Base-by-base conservation (phyloP, 2,113 vertebrate species). In the Nyctibius bracteatus region DNA sequence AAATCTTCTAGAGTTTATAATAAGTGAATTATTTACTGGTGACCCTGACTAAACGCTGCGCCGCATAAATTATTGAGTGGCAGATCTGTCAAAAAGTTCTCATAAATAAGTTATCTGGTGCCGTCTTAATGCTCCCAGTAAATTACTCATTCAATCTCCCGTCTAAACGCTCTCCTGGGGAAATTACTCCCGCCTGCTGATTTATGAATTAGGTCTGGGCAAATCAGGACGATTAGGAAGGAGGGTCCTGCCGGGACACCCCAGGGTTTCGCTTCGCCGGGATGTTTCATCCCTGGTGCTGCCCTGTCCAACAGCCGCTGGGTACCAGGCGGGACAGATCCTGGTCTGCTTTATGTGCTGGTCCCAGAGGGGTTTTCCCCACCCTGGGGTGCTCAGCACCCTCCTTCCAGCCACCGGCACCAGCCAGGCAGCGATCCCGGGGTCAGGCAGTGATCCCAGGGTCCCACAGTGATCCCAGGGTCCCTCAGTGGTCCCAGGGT, bases 11-110 rank as follows among this genome's bases (percentile, higher is more conserved):
- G n/a, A 77, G 94, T 96, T 96, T 94, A 71, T 95, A 88, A 95
- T 67, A 94, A 97, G 95, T 97, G 96, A 98, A 98, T 97, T 95
- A 98, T 98, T 98, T 97, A 97, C 97, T 47, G 95, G 96, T 91
- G 97, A 96, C 96, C 96, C 97, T 68, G 96, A 83, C 91, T 94
- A 94, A 97, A 96, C 23, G 88, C 96, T 65, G 82, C 10, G 5
- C 19, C 30, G 82, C 71, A 97, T 97, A 77, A 98, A 98, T 98
- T 97, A 98, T 97, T 96, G 97, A 98, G 95, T 14, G 77, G 35
- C 94, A 90, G 97, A 98, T 97, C 97, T 95, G 97, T 96, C 96
- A 95, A 87, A 96, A 96, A 97, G 68, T 91, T 85, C 95, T 94
- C 96, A 94, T 97, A 97, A 98, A 97, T 97, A 97, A 97, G 84